Evolutionary conservation across 2,797 vertebrate species (phyloP), one percentile per base, ranked within the genome.

Genomic region (Epinephelus coioides): DNA sequence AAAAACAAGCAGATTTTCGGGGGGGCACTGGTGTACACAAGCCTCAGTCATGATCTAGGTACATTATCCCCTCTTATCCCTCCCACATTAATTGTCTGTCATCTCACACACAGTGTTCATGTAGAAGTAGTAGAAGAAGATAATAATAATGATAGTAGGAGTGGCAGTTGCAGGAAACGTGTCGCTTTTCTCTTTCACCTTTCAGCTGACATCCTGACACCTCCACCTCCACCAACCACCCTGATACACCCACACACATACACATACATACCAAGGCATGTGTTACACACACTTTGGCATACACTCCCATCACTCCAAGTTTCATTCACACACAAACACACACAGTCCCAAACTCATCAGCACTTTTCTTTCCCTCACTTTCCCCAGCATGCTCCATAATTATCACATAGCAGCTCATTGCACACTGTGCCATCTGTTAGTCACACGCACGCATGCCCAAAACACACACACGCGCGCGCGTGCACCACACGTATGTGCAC

Each of bases 331-430:
- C 78, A 44, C 62, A 78, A 34, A 47, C 46, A 47, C 46, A 74
- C 54, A 59, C 59, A 50, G 69, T 79, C 83, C 72, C 47, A 86
- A 87, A 88, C 78, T 89, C 91, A 92, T 88, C 87, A 90, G 80
- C 82, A 86, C 86, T 85, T 83, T 72, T 85, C 15, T 78, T 60
- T 63, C 53, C 34, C 13, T n/a, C 82, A 85, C 83, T 86, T 90
- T 84, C 66, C 88, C 80, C 86, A 80, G 88, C 88, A 85, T 86
- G 89, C 86, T 85, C 88, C 87, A 89, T 94, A 95, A 94, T 95
- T 94, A 95, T 94, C 93, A 93, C 92, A 81, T 90, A 91, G 88
- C 88, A 89, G 88, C 91, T 93, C 90, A 92, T 92, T 92, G 92
- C 92, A 94, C 92, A 91, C 91, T 44, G 82, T 46, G 89, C 93